Percentiles rank a stretch among this genome's conserved stretches.
phyloP scores from a whole-genome alignment of 2,113 vertebrate genomes.

The Telmatochromis sp. region DNA sequence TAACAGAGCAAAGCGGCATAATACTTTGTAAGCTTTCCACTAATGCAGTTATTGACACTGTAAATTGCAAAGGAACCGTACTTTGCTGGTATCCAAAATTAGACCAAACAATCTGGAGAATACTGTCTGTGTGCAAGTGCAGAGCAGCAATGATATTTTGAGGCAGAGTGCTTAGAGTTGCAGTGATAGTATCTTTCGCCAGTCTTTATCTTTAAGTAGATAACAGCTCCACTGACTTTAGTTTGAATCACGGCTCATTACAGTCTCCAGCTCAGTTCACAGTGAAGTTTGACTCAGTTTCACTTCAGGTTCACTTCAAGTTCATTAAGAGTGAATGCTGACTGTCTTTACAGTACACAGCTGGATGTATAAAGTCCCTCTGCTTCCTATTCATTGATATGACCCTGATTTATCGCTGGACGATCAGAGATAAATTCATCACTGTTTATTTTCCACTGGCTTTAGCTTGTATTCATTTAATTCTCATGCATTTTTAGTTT shows the following conservation, averaged over 20 bases:
- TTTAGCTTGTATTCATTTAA: not conserved
- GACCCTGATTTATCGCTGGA: not conserved
- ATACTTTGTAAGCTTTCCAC: not conserved
- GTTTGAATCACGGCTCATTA: slow-evolving; percentile 41
- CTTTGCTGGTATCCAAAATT: not conserved
- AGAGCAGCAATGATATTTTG: slow-evolving; percentile 12
- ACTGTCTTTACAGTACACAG: not conserved
- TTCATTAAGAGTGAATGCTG: not conserved
- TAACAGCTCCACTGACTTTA: slow-evolving; percentile 43
- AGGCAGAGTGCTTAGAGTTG: slow-evolving; percentile 6
- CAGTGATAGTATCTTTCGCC: slow-evolving; percentile 50
- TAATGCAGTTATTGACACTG: not conserved
- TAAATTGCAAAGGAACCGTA: not conserved
- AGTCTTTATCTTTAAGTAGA: slow-evolving; percentile 56
- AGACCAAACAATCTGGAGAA: not conserved
- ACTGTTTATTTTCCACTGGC: not conserved
- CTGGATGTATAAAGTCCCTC: not conserved
- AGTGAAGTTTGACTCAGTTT: slow-evolving; percentile 7
- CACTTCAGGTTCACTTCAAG: not conserved
- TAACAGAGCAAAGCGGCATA: not conserved
- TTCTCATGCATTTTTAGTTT: not conserved
- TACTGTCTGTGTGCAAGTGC: not conserved
- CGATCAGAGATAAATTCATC: not conserved
- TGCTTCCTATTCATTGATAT: not conserved
- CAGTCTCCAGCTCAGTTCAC: slow-evolving; percentile 17